Evolutionary conservation across 2,888 invertebrate species (phyloP).

Genomic region (Synanthedon vespiformis): DNA sequence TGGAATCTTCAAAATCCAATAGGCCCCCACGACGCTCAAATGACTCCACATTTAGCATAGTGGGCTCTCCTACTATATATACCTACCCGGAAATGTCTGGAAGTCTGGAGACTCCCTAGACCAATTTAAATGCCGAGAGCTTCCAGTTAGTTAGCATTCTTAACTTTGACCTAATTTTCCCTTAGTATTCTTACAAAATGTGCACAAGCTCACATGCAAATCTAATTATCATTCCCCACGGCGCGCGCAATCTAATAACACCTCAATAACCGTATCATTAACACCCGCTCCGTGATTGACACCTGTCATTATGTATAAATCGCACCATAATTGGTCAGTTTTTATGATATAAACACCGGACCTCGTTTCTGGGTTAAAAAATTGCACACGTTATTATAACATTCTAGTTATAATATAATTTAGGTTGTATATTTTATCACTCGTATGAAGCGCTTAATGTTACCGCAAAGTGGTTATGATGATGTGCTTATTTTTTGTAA

Average conservation of each 20-base stretch:
- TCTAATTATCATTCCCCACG: background rate
- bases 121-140: too few relatives aligned
- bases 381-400: background rate
- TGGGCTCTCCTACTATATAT: too few relatives aligned
- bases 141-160: too few relatives aligned
- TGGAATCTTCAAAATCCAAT: too few relatives aligned
- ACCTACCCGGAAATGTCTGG: too few relatives aligned
- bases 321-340: background rate
- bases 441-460: background rate
- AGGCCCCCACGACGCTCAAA: too few relatives aligned
- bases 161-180: background rate
- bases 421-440: background rate
- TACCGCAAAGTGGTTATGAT: background rate
- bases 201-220: too few relatives aligned
- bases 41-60: too few relatives aligned
- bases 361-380: background rate
- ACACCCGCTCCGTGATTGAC: constrained; percentile 10
- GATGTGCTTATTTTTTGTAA: too few relatives aligned
- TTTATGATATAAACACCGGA: background rate
- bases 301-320: constrained; percentile 6
- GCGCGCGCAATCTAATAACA: constrained; percentile 3
- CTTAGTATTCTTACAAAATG: background rate
- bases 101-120: too few relatives aligned
- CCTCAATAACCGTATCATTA: constrained; percentile 12
- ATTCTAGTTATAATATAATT: background rate